phyloP scores from a whole-genome alignment of 2,113 vertebrate species.

The Zosterops lateralis region DNA sequence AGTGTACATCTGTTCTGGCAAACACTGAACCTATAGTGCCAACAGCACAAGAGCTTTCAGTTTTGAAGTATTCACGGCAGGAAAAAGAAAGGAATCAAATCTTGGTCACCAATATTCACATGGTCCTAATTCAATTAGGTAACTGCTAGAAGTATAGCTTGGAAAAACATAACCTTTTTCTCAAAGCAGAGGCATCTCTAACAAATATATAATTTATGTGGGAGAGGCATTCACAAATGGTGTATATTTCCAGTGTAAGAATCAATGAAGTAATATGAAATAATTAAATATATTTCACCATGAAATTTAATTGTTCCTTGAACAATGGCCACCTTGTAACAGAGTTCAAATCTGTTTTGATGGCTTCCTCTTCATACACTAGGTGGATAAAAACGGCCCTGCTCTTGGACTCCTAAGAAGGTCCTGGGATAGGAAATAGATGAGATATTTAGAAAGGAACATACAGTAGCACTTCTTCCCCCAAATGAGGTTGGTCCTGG shows the following conservation, averaged over 20 bases:
- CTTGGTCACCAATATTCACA: not conserved
- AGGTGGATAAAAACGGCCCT: not conserved
- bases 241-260: not conserved
- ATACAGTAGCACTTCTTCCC: conserved; percentile 62
- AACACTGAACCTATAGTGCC: not conserved
- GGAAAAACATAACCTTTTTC: not conserved
- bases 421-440: not conserved
- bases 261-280: not conserved
- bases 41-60: not conserved
- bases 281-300: not conserved
- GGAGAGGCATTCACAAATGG: not conserved
- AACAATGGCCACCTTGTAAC: not conserved
- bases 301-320: not conserved
- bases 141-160: not conserved
- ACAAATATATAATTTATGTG: not conserved
- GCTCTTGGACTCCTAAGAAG: not conserved
- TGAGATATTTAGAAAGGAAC: not conserved
- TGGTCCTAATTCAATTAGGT: not conserved
- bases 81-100: not conserved
- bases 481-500: conserved; percentile 3
- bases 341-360: not conserved
- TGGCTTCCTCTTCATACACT: not conserved
- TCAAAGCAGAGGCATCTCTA: not conserved
- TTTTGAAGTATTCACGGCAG: not conserved
- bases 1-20: not conserved